Evolutionary conservation across 2,888 invertebrate species (phyloP).

Genomic region (Catocala nupta): DNA sequence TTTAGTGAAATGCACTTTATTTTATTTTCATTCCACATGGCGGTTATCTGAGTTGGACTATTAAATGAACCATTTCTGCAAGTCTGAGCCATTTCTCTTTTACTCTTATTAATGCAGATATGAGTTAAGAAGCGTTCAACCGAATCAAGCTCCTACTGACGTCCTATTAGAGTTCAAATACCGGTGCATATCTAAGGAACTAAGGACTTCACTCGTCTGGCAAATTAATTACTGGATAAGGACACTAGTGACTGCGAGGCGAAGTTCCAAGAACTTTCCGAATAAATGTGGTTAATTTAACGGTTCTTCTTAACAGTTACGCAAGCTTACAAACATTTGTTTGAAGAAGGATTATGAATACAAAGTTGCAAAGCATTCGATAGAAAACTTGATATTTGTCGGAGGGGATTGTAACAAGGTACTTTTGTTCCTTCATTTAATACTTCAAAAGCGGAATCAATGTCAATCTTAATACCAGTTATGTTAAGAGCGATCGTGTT

Average conservation of each 20-base stretch:
- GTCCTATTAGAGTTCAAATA: slow-evolving; percentile 26
- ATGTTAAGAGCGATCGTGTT: slow-evolving; percentile 52
- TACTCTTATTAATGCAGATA: slow-evolving; percentile 26
- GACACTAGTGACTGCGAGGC: slow-evolving; percentile 62
- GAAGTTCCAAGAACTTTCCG: slow-evolving; percentile 74
- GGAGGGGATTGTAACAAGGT: slow-evolving; percentile 31
- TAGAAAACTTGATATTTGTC: slow-evolving; percentile 39
- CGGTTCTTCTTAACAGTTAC: slow-evolving; percentile 69
- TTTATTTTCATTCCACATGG: background rate
- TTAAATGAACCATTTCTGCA: slow-evolving; percentile 28
- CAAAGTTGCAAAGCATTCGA: slow-evolving; percentile 50
- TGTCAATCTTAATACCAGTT: slow-evolving; percentile 56
- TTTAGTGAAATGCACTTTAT: background rate
- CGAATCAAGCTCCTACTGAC: slow-evolving; percentile 23
- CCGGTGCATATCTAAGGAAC: background rate
- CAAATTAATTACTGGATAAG: slow-evolving; percentile 65
- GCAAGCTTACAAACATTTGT: slow-evolving; percentile 66
- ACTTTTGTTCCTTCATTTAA: slow-evolving; percentile 28
- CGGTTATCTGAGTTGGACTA: slow-evolving; percentile 19
- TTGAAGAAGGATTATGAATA: slow-evolving; percentile 57
- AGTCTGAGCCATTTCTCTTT: slow-evolving; percentile 30
- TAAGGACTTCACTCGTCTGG: slow-evolving; percentile 34
- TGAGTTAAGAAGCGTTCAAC: slow-evolving; percentile 14
- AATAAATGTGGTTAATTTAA: slow-evolving; percentile 79
- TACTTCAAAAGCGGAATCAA: slow-evolving; percentile 28